Percentiles rank a stretch among this genome's conserved stretches.
phyloP scores from a whole-genome alignment of 2,797 vertebrate species.

The Lutjanus campechanus region DNA sequence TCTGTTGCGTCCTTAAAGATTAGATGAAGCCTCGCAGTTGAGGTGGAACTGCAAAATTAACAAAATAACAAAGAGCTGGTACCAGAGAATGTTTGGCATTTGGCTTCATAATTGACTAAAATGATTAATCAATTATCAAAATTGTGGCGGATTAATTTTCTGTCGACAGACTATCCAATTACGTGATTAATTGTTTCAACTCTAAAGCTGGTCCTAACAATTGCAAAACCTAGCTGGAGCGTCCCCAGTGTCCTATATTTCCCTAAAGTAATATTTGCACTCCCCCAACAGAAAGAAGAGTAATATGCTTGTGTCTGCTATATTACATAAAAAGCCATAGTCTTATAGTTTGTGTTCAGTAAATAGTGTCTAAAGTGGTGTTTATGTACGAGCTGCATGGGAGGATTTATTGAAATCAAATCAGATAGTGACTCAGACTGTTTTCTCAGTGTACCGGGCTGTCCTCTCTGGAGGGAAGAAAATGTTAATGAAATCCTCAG shows the following conservation, averaged over 20 bases:
- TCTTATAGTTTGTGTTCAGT: not conserved
- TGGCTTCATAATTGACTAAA: not conserved
- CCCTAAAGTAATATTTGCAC: not conserved
- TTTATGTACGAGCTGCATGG: constrained; percentile 20
- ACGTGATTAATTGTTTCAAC: not conserved
- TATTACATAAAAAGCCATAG: constrained; percentile 17
- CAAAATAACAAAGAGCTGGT: not conserved
- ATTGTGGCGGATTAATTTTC: no score
- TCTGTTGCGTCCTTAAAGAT: not conserved
- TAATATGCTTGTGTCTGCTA: not conserved
- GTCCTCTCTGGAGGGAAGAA: constrained; percentile 35
- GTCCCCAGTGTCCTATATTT: not conserved
- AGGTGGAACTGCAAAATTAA: not conserved
- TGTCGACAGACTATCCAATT: not conserved
- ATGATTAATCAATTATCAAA: not conserved
- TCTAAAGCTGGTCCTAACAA: not conserved
- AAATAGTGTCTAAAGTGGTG: constrained; percentile 20
- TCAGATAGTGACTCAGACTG: constrained; percentile 37
- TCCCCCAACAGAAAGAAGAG: not conserved
- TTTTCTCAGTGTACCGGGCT: constrained; percentile 24
- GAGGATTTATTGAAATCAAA: constrained; percentile 47
- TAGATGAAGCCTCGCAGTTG: not conserved
- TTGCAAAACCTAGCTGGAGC: not conserved
- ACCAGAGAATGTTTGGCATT: not conserved
- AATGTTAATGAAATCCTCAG: constrained; percentile 50